Percentiles rank a stretch among this genome's conserved stretches.
Conservation (phyloP, 37 sponge, comb jelly and placozoan genomes). For the Oopsacas minuta region DNA sequence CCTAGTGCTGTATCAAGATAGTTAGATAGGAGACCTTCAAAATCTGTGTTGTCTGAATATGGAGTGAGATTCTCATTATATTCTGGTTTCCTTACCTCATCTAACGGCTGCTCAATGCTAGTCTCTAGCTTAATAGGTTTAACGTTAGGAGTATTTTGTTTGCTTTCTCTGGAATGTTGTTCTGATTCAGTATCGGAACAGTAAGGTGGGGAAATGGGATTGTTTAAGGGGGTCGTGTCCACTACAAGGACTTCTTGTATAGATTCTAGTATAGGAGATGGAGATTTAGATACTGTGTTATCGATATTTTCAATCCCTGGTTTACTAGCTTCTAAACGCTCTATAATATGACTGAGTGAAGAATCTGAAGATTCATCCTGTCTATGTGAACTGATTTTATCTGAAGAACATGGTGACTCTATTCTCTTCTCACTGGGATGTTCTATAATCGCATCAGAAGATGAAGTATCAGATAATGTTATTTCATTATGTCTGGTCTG, state of each 20-base stretch:
- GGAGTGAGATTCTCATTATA: not conserved
- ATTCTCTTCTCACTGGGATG: not conserved
- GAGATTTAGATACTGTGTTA: not conserved
- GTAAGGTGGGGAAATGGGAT: not conserved
- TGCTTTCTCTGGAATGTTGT: constrained; percentile 7
- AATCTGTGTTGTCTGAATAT: not conserved
- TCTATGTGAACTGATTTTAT: not conserved
- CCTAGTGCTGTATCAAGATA: not conserved
- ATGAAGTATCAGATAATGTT: not conserved
- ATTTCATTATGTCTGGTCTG: not conserved
- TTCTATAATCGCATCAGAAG: not conserved
- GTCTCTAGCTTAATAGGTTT: not conserved
- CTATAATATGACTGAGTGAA: not conserved
- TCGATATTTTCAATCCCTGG: not conserved
- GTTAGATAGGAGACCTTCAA: not conserved
- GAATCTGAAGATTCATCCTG: not conserved
- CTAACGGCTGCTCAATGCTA: not conserved
- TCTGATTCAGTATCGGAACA: not conserved
- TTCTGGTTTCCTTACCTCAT: not conserved
- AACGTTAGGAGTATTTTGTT: not conserved
- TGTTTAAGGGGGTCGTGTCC: not conserved
- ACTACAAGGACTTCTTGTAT: not conserved
- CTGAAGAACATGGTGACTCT: not conserved
- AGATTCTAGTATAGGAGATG: not conserved
- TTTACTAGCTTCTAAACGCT: not conserved